Conservation (phyloP, 2,113 vertebrate genomes). For the Ctenodactylus gundi region DNA sequence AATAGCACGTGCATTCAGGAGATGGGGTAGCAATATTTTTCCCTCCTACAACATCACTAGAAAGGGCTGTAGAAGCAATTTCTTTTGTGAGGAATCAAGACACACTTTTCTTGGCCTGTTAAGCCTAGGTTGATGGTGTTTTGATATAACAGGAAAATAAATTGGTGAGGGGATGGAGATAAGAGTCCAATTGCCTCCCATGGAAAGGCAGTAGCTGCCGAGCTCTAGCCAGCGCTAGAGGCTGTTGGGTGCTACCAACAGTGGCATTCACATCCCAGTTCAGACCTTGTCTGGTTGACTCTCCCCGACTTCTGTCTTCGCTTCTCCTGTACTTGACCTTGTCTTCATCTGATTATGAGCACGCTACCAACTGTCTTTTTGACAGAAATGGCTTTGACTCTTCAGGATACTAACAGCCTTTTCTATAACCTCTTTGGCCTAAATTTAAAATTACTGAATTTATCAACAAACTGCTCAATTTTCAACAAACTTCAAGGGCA, state of each 20-base stretch:
- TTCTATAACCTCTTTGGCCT: not conserved
- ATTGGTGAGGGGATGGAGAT: not conserved
- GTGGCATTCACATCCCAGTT: not conserved
- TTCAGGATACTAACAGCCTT: not conserved
- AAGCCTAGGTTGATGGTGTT: not conserved
- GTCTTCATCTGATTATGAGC: not conserved
- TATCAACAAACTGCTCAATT: constrained; percentile 32
- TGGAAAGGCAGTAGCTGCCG: not conserved
- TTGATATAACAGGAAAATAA: not conserved
- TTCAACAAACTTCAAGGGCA: constrained; percentile 42
- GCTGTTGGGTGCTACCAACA: too few species aligned
- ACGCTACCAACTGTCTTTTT: not conserved
- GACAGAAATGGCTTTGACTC: not conserved
- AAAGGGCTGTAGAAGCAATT: not conserved
- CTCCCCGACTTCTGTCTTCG: not conserved
- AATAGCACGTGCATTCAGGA: not conserved
- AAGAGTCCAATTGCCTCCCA: not conserved
- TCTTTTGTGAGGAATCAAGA: not conserved
- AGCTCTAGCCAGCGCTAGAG: not conserved
- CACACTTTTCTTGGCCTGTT: not conserved
- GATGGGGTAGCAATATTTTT: not conserved
- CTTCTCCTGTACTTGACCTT: not conserved
- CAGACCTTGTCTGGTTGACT: not conserved
- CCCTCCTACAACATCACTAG: not conserved
- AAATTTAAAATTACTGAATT: constrained; percentile 15